Percentiles rank a stretch among this genome's conserved stretches.
These are phyloP conservation scores for Pseudomyrmex flavicornis DNA, from an alignment of 1,140 invertebrate genomes.

Conservation along the genomic window DNA sequence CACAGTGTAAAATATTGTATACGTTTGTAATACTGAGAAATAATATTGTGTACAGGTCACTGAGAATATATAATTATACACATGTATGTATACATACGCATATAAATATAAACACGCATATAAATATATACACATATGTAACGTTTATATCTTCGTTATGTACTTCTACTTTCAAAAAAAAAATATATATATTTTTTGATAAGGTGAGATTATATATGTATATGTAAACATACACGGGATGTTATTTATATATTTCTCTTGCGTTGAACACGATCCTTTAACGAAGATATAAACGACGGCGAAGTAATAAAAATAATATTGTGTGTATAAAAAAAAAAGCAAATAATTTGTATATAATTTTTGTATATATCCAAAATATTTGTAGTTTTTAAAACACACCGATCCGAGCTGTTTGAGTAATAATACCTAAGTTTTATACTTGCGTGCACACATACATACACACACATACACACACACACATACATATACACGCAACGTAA, in stretches of 20 bases:
- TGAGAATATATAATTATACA: slow-evolving; percentile 17
- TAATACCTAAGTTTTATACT: slow-evolving; percentile 65
- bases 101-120: slow-evolving; percentile 26
- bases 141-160: slow-evolving; percentile 70
- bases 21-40: slow-evolving; percentile 60
- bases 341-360: slow-evolving; percentile 72
- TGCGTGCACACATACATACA: neutral
- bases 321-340: slow-evolving; percentile 63
- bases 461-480: too few relatives aligned
- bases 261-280: neutral
- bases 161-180: neutral
- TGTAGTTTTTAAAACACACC: slow-evolving; percentile 66
- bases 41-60: slow-evolving; percentile 62
- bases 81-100: slow-evolving; percentile 10
- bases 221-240: slow-evolving; percentile 15
- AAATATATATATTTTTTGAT: slow-evolving; percentile 25
- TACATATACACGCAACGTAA: slow-evolving; percentile 44
- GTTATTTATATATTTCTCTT: slow-evolving; percentile 36
- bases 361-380: slow-evolving; percentile 71
- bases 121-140: slow-evolving; percentile 40
- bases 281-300: slow-evolving; percentile 67
- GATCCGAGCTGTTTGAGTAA: slow-evolving; percentile 65
- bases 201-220: slow-evolving; percentile 33
- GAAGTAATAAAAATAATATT: slow-evolving; percentile 50
- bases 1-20: slow-evolving; percentile 72